Base-by-base conservation (phyloP, 2,797 vertebrate species). In the Ambastaia sidthimunki region DNA sequence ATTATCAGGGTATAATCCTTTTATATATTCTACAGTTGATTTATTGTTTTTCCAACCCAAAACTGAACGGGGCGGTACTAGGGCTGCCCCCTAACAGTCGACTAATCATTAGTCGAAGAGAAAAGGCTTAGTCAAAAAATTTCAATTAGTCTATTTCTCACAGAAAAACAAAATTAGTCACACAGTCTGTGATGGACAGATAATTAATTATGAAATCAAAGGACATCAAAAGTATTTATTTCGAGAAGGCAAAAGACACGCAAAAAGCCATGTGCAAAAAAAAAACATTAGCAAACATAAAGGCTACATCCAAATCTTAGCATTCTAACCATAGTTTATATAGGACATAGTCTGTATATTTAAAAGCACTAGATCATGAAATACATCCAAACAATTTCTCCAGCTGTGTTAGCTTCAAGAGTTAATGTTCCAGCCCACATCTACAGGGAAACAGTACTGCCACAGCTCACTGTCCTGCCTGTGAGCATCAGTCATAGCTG, bases 1-100 rank as follows among this genome's bases (percentile, higher is more conserved):
- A 41, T 62, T 76, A 73, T 71, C 83, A 23, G 79, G 78, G 63
- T 78, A 7, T 89, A 89, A 91, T 89, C 87, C 82, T 82, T 77
- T 86, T 18, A 84, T 54, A 85, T 57, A 79, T 78, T 85, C 67
- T 86, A 86, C 77, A 73, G 79, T 80, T 54, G 73, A 82, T 82
- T 85, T 86, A 63, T 76, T 85, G 68, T 62, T 74, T 76, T 86
- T 84, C 80, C 68, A 71, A 9, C 77, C 84, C 71, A 44, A 83
- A 82, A 76, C 71, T 70, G 63, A 74, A 28, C 73, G 28, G 18
- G 21, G 63, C 37, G 50, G n/a, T 1, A 62, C 21, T n/a, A 28
- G 28, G 28, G 28, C 28, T 28, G 28, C 28, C 28, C 28, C 28
- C 28, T 28, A 28, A 28, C 28, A 28, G 28, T 28, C 28, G 28